Evolutionary conservation across 2,113 vertebrate species (phyloP).

Genomic region (Chloebia gouldiae): DNA sequence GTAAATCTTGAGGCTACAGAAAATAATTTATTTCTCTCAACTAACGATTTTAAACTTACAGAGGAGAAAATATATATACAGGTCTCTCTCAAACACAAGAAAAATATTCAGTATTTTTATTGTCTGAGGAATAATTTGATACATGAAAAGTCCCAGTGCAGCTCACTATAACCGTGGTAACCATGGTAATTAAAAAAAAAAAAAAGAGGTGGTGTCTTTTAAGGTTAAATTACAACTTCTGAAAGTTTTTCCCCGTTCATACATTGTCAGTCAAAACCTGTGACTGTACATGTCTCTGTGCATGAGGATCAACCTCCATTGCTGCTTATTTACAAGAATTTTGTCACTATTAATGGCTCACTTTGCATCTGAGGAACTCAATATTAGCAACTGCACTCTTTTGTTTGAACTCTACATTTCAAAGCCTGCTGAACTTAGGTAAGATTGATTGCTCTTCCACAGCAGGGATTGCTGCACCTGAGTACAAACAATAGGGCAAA

Average conservation of each 20-base stretch:
- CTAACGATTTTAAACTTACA: background rate
- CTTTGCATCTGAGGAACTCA: background rate
- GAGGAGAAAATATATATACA: background rate
- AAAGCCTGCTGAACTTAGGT: background rate
- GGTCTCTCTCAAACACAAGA: background rate
- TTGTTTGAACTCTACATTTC: background rate
- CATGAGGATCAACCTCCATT: background rate
- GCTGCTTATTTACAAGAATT: background rate
- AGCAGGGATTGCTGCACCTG: background rate
- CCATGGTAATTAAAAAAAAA: background rate
- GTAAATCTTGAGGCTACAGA: background rate
- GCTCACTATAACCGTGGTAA: background rate
- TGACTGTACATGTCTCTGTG: background rate
- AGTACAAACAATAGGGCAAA: background rate
- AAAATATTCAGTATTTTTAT: background rate
- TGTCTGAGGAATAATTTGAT: background rate
- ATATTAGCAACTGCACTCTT: background rate
- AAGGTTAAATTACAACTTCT: background rate
- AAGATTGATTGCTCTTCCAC: accelerated
- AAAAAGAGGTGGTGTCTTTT: background rate
- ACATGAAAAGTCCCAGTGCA: background rate
- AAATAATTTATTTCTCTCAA: background rate
- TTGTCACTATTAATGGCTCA: background rate
- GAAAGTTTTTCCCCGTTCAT: background rate
- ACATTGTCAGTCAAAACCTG: background rate